These are phyloP conservation scores for Prinia subflava DNA, from an alignment of 2,113 vertebrate genomes.

Conservation along the genomic window DNA sequence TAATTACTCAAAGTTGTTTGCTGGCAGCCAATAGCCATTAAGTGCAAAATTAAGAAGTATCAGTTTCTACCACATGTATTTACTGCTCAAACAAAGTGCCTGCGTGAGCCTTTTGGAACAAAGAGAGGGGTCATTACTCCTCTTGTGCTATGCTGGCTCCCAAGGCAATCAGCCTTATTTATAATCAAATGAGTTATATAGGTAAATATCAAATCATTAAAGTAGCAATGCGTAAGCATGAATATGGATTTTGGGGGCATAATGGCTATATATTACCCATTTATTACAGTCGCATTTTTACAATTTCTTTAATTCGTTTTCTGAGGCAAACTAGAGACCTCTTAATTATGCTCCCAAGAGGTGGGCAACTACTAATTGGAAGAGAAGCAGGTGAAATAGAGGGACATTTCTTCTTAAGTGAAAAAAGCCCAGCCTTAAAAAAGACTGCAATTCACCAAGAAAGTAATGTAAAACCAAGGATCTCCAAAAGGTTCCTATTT, in stretches of 20 bases:
- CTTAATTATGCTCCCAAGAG: constrained; percentile 72
- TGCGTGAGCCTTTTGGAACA: neutral
- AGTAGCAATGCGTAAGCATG: neutral
- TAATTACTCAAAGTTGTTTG: neutral
- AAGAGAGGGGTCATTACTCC: constrained; percentile 15
- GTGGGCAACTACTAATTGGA: constrained; percentile 67
- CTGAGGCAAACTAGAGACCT: constrained; percentile 66
- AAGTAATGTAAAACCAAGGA: neutral
- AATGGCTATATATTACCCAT: constrained; percentile 40
- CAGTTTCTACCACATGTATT: neutral
- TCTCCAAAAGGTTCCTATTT: neutral
- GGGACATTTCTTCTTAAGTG: constrained; percentile 47
- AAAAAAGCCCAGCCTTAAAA: constrained; percentile 17
- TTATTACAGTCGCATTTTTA: constrained; percentile 63
- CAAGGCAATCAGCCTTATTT: constrained; percentile 44
- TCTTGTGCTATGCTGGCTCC: neutral
- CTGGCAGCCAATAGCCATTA: constrained; percentile 21
- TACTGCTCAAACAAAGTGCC: constrained; percentile 5
- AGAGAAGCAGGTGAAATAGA: constrained; percentile 71
- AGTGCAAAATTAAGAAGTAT: constrained; percentile 16
- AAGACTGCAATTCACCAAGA: constrained; percentile 21
- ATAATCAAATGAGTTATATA: constrained; percentile 13
- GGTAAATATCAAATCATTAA: constrained; percentile 31
- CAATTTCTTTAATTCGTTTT: constrained; percentile 71
- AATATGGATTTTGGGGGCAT: constrained; percentile 56